A percentile compares a stretch with the other conserved stretches of the same genome.
These are phyloP conservation scores for Phymatocera aterrima DNA, from an alignment of 2,888 invertebrate genomes.

Conservation along the genomic window DNA sequence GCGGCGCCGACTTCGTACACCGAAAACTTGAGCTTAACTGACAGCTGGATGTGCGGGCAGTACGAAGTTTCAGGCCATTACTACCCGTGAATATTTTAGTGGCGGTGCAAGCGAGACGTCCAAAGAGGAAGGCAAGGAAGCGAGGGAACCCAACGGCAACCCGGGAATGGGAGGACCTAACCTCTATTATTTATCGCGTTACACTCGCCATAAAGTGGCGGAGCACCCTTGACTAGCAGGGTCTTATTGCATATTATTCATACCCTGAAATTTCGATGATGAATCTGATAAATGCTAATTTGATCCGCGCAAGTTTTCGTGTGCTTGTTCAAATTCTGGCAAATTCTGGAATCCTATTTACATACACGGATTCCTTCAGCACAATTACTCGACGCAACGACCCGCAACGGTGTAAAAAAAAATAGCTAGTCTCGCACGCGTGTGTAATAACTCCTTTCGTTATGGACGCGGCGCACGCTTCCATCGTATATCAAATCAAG, in stretches of 20 bases:
- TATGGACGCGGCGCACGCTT: conserved; percentile 17
- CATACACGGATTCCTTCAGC: neutral
- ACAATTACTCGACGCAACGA: too few relatives aligned
- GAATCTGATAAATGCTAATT: conserved; percentile 64
- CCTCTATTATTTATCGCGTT: conserved; percentile 68
- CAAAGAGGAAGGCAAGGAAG: conserved; percentile 41
- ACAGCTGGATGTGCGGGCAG: conserved; percentile 47
- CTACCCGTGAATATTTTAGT: conserved; percentile 64
- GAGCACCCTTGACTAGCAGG: conserved; percentile 51
- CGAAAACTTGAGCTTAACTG: conserved; percentile 56
- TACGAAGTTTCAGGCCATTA: conserved; percentile 58
- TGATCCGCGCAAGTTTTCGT: neutral
- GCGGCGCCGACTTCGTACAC: conserved; percentile 11
- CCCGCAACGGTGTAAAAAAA: neutral
- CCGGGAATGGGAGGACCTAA: conserved; percentile 56
- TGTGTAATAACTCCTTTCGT: conserved; percentile 6
- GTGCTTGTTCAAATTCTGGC: neutral
- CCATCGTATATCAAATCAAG: conserved; percentile 41
- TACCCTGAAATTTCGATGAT: conserved; percentile 67
- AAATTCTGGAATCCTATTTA: neutral
- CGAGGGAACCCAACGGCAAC: conserved; percentile 11
- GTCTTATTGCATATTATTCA: conserved; percentile 68
- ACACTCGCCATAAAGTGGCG: conserved; percentile 56
- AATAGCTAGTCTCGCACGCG: neutral
- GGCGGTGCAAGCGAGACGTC: conserved; percentile 43